Evolutionary conservation across 2,113 vertebrate genomes (phyloP).

Genomic region (Salvelinus namaycush): DNA sequence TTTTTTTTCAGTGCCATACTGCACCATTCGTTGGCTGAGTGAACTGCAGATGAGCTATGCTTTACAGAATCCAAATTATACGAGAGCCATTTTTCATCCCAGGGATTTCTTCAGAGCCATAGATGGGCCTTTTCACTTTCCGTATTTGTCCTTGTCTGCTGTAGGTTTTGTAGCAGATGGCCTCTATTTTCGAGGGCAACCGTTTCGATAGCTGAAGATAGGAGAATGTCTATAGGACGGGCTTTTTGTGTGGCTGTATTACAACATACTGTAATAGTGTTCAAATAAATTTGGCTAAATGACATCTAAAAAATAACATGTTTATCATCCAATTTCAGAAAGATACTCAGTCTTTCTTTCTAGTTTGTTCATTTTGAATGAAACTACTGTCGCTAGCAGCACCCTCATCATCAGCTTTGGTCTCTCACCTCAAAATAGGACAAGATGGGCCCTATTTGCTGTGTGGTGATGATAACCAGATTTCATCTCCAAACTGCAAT

Average conservation of each 20-base stretch:
- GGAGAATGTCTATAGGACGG: conserved; percentile 40
- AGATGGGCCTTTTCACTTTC: conserved; percentile 62
- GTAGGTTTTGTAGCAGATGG: conserved; percentile 50
- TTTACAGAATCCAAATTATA: conserved; percentile 68
- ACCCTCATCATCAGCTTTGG: conserved; percentile 24
- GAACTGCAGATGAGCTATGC: conserved; percentile 67
- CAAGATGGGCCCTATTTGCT: conserved; percentile 53
- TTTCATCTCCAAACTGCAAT: conserved; percentile 50
- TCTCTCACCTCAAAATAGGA: conserved; percentile 31
- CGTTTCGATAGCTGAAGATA: conserved; percentile 63
- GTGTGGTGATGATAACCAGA: conserved; percentile 62
- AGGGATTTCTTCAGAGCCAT: conserved; percentile 56
- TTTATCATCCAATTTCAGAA: neutral
- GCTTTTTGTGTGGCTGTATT: neutral
- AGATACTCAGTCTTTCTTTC: conserved; percentile 9
- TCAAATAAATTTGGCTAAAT: conserved; percentile 19
- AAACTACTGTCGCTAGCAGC: conserved; percentile 2
- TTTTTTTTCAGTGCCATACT: conserved; percentile 45
- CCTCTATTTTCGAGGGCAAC: conserved; percentile 68
- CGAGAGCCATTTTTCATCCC: conserved; percentile 66
- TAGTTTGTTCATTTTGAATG: neutral
- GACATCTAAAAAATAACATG: conserved; percentile 2
- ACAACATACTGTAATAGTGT: neutral
- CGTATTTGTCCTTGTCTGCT: conserved; percentile 72
- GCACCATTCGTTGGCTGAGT: conserved; percentile 63